Base-by-base conservation (phyloP, 2,797 vertebrate genomes). In the Triplophysa yarkandensis region DNA sequence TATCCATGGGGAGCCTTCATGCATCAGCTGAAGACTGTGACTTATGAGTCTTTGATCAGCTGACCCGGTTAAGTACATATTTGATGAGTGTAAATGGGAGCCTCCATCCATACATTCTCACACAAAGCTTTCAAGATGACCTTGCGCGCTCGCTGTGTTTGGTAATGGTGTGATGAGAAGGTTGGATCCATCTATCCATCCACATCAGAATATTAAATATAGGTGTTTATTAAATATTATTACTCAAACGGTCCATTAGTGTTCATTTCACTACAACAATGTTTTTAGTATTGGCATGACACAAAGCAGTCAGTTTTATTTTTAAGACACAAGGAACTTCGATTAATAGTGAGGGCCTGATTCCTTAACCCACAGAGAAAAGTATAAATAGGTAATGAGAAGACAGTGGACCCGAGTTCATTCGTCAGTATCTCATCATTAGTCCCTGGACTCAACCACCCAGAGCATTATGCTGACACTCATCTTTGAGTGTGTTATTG, bases 11-110 rank as follows among this genome's bases (percentile, higher is more conserved):
- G 85, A 85, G 84, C 78, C 87, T 87, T 89, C 87, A 88, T 88
- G 85, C 88, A 87, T 87, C 89, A 88, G 85, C 79, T 75, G 36
- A 81, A 89, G 85, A 88, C 86, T 87, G 87, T 84, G 82, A 85
- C 82, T 88, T 87, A 89, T 87, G 86, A 86, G 86, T 83, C 83
- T 89, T 87, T 89, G 68, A 68, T 80, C 65, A 50, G 57, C 50
- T 67, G 69, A 77, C 78, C 64, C 23, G 57, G 78, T 77, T 77
- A 80, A 80, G 50, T 71, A 80, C 78, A 80, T 76, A 73, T 80
- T 80, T 80, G 69, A 39, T 58, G 69, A 64, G 64, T 64, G 58
- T 76, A 64, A 77, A 80, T 64, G 65, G 46, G 58, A 60, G 43
- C 41, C n/a, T n/a, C n/a, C n/a, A n/a, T n/a, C n/a, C n/a, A n/a